Base-by-base conservation (phyloP, 2,113 vertebrate species). In the Tinamus guttatus region DNA sequence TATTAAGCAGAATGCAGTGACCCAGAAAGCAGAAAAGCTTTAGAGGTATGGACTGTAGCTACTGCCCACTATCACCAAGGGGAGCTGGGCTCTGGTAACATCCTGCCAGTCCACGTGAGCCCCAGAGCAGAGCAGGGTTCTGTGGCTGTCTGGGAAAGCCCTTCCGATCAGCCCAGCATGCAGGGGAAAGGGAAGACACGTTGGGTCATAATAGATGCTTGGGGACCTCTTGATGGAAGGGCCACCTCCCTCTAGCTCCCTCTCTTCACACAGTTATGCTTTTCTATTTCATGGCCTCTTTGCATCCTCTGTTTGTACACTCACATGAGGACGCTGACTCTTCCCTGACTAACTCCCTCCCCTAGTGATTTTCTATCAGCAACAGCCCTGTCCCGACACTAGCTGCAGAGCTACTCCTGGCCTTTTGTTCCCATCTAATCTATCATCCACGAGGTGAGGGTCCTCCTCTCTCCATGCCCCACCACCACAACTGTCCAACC, bases 11-110 rank as follows among this genome's bases (percentile, higher is more conserved):
- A 96, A 83, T 69, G 91, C 92, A 96, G 59, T 85, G 90, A 83
- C 89, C 87, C 94, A 96, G 94, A 97, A 94, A 95, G 63, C n/a
- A 47, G 73, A 81, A 64, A 93, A 95, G 70, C 94, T 96, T 91
- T 94, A 95, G 87, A 90, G 78, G 47, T 81, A 40, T 5, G 24
- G 49, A 14, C 74, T 86, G 79, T 65, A 80, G 34, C 54, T 93
- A 22, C 43, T 84, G 68, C 34, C 58, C 71, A 64, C 54, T 36
- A 21, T 62, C 38, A 89, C 34, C 36, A 60, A 52, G 58, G 65
- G n/a, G 22, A 41, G 43, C 36, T 47, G 28, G 52, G 34, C 25
- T 47, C 70, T 25, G 74, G n/a, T 45, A 92, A 56, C 65, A 79
- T 68, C 60, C 52, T 27, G 25, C 49, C 47, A 62, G 58, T 20